Evolutionary conservation across 1,140 invertebrate genomes (phyloP).

Genomic region (Nomia melanderi): DNA sequence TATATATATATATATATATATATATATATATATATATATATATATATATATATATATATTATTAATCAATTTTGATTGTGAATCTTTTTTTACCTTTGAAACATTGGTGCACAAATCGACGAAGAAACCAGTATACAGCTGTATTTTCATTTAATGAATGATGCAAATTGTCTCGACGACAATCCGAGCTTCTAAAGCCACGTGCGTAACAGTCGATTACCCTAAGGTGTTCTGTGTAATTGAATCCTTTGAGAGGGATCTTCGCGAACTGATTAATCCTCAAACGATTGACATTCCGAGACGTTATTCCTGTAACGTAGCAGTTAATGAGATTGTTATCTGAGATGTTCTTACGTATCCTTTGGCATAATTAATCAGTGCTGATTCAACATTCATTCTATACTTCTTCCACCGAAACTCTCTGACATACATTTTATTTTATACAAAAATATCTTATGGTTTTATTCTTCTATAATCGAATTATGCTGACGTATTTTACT

Average conservation of each 20-base stretch:
- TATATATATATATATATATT: too few species aligned
- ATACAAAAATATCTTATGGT: too few species aligned
- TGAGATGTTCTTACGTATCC: slow-evolving; percentile 2
- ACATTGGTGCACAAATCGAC: too few species aligned
- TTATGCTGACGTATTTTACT: too few species aligned
- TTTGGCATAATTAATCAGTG: slow-evolving; percentile 23
- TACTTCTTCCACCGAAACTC: not conserved
- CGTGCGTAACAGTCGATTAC: slow-evolving; percentile 7
- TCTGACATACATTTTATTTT: too few species aligned
- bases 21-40: too few species aligned
- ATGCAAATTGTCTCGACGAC: not conserved
- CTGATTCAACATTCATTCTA: not conserved
- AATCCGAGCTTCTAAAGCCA: not conserved
- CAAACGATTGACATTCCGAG: slow-evolving; percentile 11
- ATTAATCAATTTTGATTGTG: too few species aligned
- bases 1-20: too few species aligned
- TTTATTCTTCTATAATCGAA: too few species aligned
- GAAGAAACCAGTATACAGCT: not conserved
- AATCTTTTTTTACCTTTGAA: too few species aligned
- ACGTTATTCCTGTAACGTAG: slow-evolving; percentile 11
- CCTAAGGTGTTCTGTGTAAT: slow-evolving; percentile 31
- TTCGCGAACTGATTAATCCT: slow-evolving; percentile 46
- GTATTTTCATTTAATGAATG: slow-evolving; percentile 5
- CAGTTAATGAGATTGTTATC: slow-evolving; percentile 33
- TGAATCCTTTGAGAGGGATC: slow-evolving; percentile 49